phyloP scores from a whole-genome alignment of 2,888 invertebrate species.

The Andrena bicolor region DNA sequence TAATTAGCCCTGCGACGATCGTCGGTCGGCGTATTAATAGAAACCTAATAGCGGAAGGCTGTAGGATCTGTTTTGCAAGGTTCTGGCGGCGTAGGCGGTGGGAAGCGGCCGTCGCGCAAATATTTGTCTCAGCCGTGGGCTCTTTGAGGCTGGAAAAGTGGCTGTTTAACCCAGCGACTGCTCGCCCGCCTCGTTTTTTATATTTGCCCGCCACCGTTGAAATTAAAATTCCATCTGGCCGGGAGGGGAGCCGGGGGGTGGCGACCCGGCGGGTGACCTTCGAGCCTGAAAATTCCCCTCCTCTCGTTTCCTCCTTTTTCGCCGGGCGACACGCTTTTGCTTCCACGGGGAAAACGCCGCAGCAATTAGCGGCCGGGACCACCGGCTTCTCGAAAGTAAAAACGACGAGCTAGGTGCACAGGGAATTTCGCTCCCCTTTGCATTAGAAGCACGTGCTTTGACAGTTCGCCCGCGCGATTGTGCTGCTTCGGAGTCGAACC shows the following conservation, averaged over 20 bases:
- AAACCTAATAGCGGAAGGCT: constrained; percentile 25
- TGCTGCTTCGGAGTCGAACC: too few relatives aligned
- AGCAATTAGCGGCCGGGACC: constrained; percentile 28
- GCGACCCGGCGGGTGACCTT: not conserved
- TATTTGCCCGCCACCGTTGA: constrained; percentile 36
- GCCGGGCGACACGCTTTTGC: not conserved
- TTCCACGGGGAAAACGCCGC: not conserved
- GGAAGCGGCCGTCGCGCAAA: constrained; percentile 53
- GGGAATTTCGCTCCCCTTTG: not conserved
- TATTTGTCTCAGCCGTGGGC: constrained; percentile 53
- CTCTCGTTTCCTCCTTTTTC: not conserved
- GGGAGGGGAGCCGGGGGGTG: not conserved
- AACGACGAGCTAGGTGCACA: not conserved
- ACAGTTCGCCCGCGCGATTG: too few relatives aligned
- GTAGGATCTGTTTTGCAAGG: not conserved
- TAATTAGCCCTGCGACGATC: constrained; percentile 15
- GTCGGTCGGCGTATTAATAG: not conserved
- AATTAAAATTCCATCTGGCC: constrained; percentile 39
- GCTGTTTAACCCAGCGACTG: constrained; percentile 43
- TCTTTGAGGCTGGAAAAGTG: constrained; percentile 48
- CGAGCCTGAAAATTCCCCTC: constrained; percentile 2
- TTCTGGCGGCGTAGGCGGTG: too few relatives aligned
- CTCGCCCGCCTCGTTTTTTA: constrained; percentile 28
- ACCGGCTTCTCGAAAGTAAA: not conserved
- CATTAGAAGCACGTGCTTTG: too few relatives aligned